Evolutionary conservation across 1,140 invertebrate species (phyloP), one percentile per base, ranked within the genome.

Genomic region (Papilio polyxenes): DNA sequence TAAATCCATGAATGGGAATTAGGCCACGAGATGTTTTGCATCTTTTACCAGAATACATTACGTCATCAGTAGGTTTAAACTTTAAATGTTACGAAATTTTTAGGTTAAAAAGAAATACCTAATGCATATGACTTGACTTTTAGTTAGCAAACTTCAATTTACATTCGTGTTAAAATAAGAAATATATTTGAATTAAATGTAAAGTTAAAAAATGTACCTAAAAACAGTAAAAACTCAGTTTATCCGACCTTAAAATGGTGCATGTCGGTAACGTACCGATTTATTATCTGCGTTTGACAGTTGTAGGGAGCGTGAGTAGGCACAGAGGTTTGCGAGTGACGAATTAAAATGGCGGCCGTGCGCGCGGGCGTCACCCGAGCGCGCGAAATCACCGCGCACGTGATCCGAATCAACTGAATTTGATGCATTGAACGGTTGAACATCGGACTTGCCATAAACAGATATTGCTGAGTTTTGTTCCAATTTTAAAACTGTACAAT

Each of bases 221-320:
- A 40, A 72, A 72, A 72, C 31, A 31, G 65, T 15, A 72, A 72
- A 72, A 37, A 13, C 13, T 15, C n/a, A 31, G 23, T 65, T 65
- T 48, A 49, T n/a, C 23, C 75, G 48, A 56, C 75, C 49, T 23
- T 53, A 53, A 77, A 77, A 77, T 77, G 20, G 20, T 20, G 48
- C 75, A 23, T 77, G 75, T 77, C 23, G 13, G 48, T 77, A 51
- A 51, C 75, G 20, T 3, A 23, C 75, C 20, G 13, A 77, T 77
- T 77, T 77, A 77, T 77, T 77, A 77, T 77, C 75, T 77, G 75
- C 48, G 20, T 53, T 77, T 77, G 75, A 77, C 75, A 77, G 75
- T 53, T 77, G 48, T 17, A 51, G 75, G 75, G 75, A 75, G 49
- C 75, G 75, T 72, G 65, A 37, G 62, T 59, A 59, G n/a, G 17